phyloP scores from a whole-genome alignment of 2,888 invertebrate genomes.

The Tachina grossa region DNA sequence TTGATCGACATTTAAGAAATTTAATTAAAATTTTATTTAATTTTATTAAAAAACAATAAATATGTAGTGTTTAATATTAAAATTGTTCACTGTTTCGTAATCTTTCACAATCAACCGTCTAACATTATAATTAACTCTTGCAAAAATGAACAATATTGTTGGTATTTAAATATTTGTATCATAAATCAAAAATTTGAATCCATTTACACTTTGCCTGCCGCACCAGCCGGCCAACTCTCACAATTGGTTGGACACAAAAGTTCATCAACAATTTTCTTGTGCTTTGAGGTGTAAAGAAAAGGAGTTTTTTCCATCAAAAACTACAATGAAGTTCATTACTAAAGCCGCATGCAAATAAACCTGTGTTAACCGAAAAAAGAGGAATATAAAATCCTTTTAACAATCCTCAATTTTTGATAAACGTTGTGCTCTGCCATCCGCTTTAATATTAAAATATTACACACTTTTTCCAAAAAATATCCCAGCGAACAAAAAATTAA shows the following conservation, averaged over 20 bases:
- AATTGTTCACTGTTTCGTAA: not conserved
- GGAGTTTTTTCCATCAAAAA: constrained; percentile 45
- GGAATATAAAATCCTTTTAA: constrained; percentile 66
- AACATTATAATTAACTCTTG: not conserved
- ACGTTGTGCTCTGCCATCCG: constrained; percentile 51
- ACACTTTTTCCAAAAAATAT: not conserved
- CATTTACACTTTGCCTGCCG: not conserved
- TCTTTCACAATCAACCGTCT: not conserved
- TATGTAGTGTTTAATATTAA: not conserved
- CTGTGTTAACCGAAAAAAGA: constrained; percentile 41
- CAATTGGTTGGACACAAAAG: constrained; percentile 33
- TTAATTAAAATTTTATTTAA: constrained; percentile 23
- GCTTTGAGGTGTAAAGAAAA: constrained; percentile 65
- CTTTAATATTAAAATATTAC: constrained; percentile 46
- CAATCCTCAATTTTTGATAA: constrained; percentile 70
- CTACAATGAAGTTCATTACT: constrained; percentile 71
- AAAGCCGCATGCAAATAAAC: constrained; percentile 69
- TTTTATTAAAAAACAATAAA: not conserved
- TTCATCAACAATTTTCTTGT: constrained; percentile 67
- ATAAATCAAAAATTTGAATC: constrained; percentile 60
- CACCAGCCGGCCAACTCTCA: too few species aligned
- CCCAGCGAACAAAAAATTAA: too few species aligned
- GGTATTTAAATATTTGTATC: constrained; percentile 1
- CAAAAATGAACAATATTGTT: constrained; percentile 11
- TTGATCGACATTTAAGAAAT: constrained; percentile 30